A percentile compares a stretch with the other conserved stretches of the same genome.
These are phyloP conservation scores for Urophycis tenuis DNA, from an alignment of 2,797 vertebrate species.

Conservation along the genomic window DNA sequence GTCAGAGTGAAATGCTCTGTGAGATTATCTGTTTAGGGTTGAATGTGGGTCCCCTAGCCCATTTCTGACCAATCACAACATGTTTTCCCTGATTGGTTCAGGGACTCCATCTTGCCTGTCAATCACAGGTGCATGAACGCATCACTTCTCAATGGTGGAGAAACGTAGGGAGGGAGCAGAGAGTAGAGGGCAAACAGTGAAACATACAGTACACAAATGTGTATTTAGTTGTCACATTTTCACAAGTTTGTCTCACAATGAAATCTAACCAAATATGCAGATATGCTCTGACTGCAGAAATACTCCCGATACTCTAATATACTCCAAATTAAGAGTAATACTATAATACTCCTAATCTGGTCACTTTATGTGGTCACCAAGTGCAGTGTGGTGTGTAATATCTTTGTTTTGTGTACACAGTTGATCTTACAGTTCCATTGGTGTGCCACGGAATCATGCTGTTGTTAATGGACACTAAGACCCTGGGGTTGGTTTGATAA, in stretches of 20 bases:
- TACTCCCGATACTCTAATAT: too few relatives aligned
- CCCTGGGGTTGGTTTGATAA: conserved; percentile 47
- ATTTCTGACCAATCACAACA: not conserved
- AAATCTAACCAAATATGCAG: not conserved
- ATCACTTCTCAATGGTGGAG: not conserved
- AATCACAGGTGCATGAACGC: not conserved
- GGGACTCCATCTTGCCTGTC: not conserved
- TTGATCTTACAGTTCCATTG: conserved; percentile 44
- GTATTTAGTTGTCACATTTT: not conserved
- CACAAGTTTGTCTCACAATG: not conserved
- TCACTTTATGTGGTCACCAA: not conserved
- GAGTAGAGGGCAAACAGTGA: not conserved
- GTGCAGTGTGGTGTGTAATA: not conserved
- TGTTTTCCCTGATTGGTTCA: not conserved
- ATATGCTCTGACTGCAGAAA: too few relatives aligned
- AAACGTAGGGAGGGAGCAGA: not conserved
- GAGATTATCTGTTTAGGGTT: not conserved
- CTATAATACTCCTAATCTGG: too few relatives aligned
- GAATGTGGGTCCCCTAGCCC: not conserved
- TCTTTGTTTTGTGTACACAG: not conserved
- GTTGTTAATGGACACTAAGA: conserved; percentile 49
- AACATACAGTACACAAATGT: not conserved
- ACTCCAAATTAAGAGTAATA: too few relatives aligned
- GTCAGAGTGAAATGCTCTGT: not conserved
- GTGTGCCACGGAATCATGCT: conserved; percentile 65